These are phyloP conservation scores for Apostichopus leukothele DNA, from an alignment of 53 echinoderm and acorn worm genomes.

Conservation along the genomic window DNA sequence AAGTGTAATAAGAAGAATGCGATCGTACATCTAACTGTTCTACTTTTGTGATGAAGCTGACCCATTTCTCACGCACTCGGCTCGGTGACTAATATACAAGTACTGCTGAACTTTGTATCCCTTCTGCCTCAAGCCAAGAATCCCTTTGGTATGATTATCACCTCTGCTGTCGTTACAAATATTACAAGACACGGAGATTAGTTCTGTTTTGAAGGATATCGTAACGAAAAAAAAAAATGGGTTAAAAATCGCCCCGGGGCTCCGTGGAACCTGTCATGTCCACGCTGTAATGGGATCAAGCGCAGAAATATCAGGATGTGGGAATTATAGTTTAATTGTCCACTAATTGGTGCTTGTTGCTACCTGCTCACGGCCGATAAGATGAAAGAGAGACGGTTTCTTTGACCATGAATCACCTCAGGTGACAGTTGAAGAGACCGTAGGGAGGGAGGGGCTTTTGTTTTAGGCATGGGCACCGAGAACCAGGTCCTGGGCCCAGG, in stretches of 20 bases:
- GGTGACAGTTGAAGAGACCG: background rate
- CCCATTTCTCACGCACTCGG: background rate
- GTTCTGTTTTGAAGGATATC: too few relatives aligned
- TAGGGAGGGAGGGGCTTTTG: too few relatives aligned
- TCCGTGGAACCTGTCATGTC: background rate
- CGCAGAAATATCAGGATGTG: background rate
- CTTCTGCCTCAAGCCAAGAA: background rate
- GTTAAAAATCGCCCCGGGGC: background rate
- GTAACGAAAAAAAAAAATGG: background rate
- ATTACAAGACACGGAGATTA: too few relatives aligned
- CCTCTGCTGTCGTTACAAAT: background rate
- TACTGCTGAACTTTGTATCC: background rate
- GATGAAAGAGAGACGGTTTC: background rate
- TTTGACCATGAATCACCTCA: background rate
- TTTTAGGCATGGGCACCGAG: too few relatives aligned
- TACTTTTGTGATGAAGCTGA: background rate
- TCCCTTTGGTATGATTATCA: background rate
- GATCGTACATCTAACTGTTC: background rate
- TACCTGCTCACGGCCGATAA: background rate
- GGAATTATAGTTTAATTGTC: constrained; percentile 3
- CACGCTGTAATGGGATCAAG: background rate
- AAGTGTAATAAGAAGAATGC: too few relatives aligned
- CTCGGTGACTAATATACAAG: background rate
- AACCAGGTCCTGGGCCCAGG: too few relatives aligned
- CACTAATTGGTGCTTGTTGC: constrained; percentile 9